Percentiles rank a stretch among this genome's conserved stretches.
These are phyloP conservation scores for Brevimyrus niger DNA, from an alignment of 2,113 vertebrate species.

Conservation along the genomic window DNA sequence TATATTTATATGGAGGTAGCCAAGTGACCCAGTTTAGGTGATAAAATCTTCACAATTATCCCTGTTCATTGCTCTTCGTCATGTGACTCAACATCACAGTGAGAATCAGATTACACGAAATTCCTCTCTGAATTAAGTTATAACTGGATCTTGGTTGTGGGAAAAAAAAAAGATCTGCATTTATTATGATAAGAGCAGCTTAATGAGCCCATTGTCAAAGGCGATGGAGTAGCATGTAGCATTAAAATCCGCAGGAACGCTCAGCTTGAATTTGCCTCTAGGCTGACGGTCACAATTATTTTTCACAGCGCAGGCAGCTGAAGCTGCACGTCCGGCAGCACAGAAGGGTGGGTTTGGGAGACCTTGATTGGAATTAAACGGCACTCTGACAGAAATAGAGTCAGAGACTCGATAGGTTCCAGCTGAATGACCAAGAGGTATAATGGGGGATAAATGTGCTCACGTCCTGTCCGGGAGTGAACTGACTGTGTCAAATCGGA, in stretches of 20 bases:
- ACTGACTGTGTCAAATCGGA: not conserved
- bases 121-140: not conserved
- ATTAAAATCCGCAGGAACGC: conserved; percentile 32
- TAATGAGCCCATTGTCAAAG: conserved; percentile 26
- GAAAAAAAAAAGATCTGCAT: not conserved
- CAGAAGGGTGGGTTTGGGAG: not conserved
- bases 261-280: conserved; percentile 49
- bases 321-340: not conserved
- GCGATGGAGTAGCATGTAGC: conserved; percentile 14
- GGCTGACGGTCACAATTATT: conserved; percentile 29
- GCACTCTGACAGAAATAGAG: not conserved
- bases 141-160: not conserved
- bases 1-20: not conserved
- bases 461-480: not conserved
- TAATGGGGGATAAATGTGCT: not conserved
- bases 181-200: not conserved
- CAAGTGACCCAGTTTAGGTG: not conserved
- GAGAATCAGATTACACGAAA: not conserved
- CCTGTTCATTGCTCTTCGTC: not conserved
- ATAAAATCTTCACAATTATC: conserved; percentile 5
- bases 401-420: not conserved
- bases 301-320: not conserved
- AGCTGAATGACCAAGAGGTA: not conserved
- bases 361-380: not conserved
- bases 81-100: not conserved